These are phyloP conservation scores for Cavia porcellus DNA, from an alignment of 2,113 vertebrate genomes.

Conservation along the genomic window DNA sequence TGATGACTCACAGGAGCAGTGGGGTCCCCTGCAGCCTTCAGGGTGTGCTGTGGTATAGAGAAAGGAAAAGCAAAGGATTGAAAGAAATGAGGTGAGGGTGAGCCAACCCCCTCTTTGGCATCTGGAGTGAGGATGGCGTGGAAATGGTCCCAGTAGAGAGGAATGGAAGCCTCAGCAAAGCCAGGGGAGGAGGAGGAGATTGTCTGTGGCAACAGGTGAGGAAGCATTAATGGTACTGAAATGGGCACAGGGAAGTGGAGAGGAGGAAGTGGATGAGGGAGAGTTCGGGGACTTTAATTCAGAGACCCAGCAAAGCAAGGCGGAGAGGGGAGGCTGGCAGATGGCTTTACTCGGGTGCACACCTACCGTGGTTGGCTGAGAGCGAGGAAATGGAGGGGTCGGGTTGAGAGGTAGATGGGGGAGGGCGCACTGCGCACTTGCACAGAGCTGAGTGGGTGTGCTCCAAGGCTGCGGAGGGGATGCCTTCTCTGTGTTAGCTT, in stretches of 20 bases:
- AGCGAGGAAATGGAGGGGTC: background rate
- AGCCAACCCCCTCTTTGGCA: background rate
- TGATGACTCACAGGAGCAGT: background rate
- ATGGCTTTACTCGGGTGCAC: background rate
- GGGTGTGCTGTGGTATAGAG: background rate
- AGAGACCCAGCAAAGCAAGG: background rate
- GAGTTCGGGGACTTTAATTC: background rate
- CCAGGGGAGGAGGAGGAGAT: background rate
- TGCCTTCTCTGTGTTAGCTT: background rate
- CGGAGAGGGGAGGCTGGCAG: background rate
- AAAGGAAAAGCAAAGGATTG: background rate
- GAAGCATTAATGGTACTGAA: background rate
- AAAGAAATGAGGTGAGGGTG: background rate
- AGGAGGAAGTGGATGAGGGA: background rate
- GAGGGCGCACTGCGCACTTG: background rate
- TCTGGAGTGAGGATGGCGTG: background rate
- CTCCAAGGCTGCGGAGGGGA: background rate
- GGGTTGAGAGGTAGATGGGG: fast-evolving
- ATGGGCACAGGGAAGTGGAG: background rate
- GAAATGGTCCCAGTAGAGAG: background rate
- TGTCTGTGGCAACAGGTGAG: background rate
- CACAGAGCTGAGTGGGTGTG: background rate
- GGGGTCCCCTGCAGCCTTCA: fast-evolving
- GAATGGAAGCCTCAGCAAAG: background rate
- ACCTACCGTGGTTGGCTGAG: background rate